A percentile compares a stretch with the other conserved stretches of the same genome.
phyloP scores from a whole-genome alignment of 2,113 vertebrate species.

The Vombatus ursinus region DNA sequence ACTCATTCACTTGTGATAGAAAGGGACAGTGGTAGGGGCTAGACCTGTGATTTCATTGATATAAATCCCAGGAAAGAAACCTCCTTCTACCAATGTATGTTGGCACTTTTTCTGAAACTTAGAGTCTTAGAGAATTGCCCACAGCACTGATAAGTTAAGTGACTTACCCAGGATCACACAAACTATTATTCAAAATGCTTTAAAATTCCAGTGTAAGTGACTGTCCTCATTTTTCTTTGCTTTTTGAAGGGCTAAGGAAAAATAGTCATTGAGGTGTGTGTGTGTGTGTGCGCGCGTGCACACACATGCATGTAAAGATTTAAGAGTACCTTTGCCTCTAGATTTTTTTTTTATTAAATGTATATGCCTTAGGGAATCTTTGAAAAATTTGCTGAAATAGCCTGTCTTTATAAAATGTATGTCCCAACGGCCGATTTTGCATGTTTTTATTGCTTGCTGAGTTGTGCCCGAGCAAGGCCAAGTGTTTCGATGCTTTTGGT shows the following conservation, averaged over 20 bases:
- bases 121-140: not conserved
- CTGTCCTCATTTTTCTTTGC: constrained; percentile 37
- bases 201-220: not conserved
- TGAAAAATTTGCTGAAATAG: not conserved
- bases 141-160: not conserved
- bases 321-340: constrained; percentile 14
- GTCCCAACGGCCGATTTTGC: constrained; percentile 49
- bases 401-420: constrained; percentile 37
- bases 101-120: not conserved
- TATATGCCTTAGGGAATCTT: not conserved
- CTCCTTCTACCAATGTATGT: not conserved
- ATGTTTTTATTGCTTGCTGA: constrained; percentile 54
- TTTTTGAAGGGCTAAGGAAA: constrained; percentile 21
- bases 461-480: constrained; percentile 69
- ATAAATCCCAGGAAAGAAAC: not conserved
- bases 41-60: not conserved
- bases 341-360: constrained; percentile 35
- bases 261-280: not conserved
- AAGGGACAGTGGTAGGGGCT: not conserved
- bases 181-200: not conserved
- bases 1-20: not conserved
- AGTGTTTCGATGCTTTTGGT: constrained; percentile 77
- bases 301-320: too few species aligned
- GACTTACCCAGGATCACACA: not conserved
- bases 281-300: too few species aligned